These are phyloP conservation scores for Candidula unifasciata DNA, from an alignment of 2,888 invertebrate species.

Conservation along the genomic window DNA sequence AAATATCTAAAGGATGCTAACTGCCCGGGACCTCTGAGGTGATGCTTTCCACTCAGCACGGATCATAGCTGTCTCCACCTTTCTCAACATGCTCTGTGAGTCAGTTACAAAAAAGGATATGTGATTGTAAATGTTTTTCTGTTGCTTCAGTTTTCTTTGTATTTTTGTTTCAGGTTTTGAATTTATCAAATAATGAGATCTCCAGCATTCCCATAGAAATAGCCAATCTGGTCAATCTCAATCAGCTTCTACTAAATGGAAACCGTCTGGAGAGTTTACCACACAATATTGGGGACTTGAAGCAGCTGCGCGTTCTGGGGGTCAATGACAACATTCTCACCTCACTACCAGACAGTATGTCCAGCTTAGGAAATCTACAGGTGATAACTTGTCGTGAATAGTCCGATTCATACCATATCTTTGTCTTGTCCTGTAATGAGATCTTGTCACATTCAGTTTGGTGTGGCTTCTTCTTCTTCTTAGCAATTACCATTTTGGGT, in stretches of 20 bases:
- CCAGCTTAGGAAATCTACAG: conserved; percentile 64
- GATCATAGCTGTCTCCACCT: too few species aligned
- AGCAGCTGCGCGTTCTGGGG: conserved; percentile 62
- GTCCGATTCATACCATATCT: too few species aligned
- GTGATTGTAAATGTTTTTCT: not conserved
- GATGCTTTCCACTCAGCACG: too few species aligned
- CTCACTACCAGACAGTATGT: conserved; percentile 65
- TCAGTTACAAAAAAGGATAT: too few species aligned
- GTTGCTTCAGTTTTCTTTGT: not conserved
- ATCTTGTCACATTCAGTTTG: too few species aligned
- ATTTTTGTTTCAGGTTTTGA: conserved; percentile 61
- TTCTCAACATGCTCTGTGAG: too few species aligned
- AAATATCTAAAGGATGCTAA: too few species aligned
- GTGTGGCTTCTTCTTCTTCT: too few species aligned
- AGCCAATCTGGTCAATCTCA: conserved; percentile 59
- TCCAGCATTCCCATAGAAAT: conserved; percentile 64
- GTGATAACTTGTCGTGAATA: conserved; percentile 14
- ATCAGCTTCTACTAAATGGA: conserved; percentile 64
- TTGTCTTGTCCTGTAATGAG: too few species aligned
- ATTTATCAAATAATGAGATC: conserved; percentile 72
- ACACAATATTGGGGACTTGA: conserved; percentile 62
- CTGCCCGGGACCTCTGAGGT: too few species aligned
- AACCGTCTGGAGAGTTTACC: conserved; percentile 69
- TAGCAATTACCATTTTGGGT: too few species aligned
- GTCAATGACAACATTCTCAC: conserved; percentile 70